Base-by-base conservation (phyloP, 2,113 vertebrate genomes). In the Nettapus auritus region DNA sequence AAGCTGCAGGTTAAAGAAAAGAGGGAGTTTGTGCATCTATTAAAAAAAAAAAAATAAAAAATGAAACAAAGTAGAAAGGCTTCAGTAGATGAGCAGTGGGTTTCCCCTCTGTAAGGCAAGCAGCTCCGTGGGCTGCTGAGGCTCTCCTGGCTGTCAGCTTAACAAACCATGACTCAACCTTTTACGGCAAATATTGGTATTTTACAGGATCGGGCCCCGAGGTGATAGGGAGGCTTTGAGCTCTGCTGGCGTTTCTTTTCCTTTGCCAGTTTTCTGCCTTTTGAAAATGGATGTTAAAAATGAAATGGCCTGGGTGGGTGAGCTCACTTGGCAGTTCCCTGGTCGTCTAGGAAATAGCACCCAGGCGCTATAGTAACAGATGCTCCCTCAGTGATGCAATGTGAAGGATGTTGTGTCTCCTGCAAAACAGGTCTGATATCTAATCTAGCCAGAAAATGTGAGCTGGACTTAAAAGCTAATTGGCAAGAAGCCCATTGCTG, bases 281-380 rank as follows among this genome's bases (percentile, higher is more conserved):
- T 84, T 33, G 26, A 52, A 87, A 77, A 89, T 36, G 53, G 33
- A 69, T 84, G 48, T 57, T 79, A 66, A 79, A 93, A 96, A 94
- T 57, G 10, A 59, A 78, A 74, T 74, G 79, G 68, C 87, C 3
- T 0, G 28, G 77, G 77, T 93, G 86, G 52, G 84, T 63, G 84
- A 94, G 56, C 78, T 81, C 82, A 16, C 92, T 91, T 74, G 87
- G 87, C 71, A 64, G 69, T 79, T 90, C 83, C 94, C 94, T 96
- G 83, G 96, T 96, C 97, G 96, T 98, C 97, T 97, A 97, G 97
- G 97, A 97, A 97, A 97, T 96, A 94, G 95, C 94, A 94, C 83
- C 85, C 93, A 86, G 92, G 96, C 89, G 38, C 98, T 97, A 20
- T 50, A 94, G 97, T 93, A 98, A 96, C 97, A 93, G 95, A 97